Conservation (phyloP, 2,888 invertebrate species). For the Parelbella ahira region DNA sequence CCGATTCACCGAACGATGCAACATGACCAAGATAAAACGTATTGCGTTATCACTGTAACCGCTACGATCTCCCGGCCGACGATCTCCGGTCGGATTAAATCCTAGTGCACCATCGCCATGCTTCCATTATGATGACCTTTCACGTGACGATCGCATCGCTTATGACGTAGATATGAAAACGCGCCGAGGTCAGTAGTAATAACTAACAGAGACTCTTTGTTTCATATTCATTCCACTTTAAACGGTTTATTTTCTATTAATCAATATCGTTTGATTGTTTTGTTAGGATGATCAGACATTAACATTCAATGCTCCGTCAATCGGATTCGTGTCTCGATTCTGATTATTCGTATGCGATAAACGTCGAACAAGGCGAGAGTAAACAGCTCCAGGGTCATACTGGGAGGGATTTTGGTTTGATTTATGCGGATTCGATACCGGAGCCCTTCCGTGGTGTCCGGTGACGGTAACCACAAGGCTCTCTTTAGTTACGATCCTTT, state of each 20-base stretch:
- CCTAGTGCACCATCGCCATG: constrained; percentile 42
- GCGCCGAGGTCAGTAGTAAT: constrained; percentile 52
- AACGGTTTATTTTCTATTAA: too few species aligned
- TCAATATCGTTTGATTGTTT: too few species aligned
- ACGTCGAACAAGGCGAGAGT: too few species aligned
- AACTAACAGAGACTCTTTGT: not conserved
- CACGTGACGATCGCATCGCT: constrained; percentile 61
- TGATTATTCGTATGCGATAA: constrained; percentile 57
- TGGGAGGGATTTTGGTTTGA: constrained; percentile 61
- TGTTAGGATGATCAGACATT: too few species aligned
- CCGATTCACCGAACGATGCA: constrained; percentile 46
- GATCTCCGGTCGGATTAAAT: constrained; percentile 29
- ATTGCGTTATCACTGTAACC: constrained; percentile 4
- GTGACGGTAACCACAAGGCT: constrained; percentile 61
- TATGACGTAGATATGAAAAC: constrained; percentile 60
- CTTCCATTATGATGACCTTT: constrained; percentile 61
- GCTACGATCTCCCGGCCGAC: constrained; percentile 44
- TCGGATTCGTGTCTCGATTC: constrained; percentile 34
- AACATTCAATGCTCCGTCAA: constrained; percentile 16
- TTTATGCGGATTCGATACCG: constrained; percentile 67
- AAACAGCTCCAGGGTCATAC: constrained; percentile 65
- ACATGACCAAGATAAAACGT: constrained; percentile 12
- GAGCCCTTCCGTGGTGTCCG: constrained; percentile 72
- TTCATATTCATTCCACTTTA: too few species aligned
- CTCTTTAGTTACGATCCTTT: constrained; percentile 45